These are phyloP conservation scores for zebrafish (Danio rerio) DNA, from an alignment of 2,113 vertebrate genomes.

Conservation along the genomic window DNA sequence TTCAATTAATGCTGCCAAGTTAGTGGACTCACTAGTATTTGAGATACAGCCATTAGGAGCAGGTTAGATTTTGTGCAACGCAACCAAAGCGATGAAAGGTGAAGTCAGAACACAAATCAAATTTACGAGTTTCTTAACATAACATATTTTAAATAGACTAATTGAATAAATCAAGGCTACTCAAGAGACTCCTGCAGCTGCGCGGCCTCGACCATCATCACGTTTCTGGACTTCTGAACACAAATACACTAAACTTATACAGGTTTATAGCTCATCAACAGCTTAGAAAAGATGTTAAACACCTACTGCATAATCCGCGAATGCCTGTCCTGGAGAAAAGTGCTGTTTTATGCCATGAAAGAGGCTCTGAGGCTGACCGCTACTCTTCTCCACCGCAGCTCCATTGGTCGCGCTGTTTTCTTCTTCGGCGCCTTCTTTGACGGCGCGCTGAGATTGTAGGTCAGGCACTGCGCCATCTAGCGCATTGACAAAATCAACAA, in stretches of 20 bases:
- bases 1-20: neutral
- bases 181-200: neutral
- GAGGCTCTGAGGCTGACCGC: neutral
- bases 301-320: slow-evolving; percentile 12
- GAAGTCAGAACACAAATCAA: neutral
- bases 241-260: neutral
- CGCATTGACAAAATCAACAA: neutral
- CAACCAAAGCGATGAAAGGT: neutral
- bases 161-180: neutral
- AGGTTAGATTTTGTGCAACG: neutral
- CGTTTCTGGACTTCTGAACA: neutral
- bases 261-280: no score
- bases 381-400: neutral
- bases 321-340: neutral
- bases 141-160: neutral
- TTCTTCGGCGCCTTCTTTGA: neutral
- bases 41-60: neutral
- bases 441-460: neutral
- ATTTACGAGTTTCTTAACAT: neutral
- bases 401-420: neutral
- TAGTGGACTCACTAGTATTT: neutral
- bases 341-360: neutral
- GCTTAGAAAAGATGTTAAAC: neutral
- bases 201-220: slow-evolving; percentile 11
- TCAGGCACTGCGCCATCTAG: slow-evolving; percentile 12